phyloP scores from a whole-genome alignment of 2,888 invertebrate species.

The Conchocele bisecta region DNA sequence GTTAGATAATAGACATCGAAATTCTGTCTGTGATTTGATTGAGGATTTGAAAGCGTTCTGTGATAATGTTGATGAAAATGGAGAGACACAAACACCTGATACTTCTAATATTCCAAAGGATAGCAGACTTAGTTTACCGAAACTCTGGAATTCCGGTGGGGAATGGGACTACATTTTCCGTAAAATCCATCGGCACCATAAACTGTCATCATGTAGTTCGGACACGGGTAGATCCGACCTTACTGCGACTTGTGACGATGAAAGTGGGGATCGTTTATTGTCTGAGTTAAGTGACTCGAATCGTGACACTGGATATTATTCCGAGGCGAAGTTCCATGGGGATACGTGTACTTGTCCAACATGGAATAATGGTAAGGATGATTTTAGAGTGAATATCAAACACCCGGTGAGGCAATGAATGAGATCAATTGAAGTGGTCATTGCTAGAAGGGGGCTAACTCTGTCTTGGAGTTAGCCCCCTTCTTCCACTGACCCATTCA shows the following conservation, averaged over 20 bases:
- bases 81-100: conserved; percentile 24
- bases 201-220: conserved; percentile 48
- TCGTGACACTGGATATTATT: conserved; percentile 53
- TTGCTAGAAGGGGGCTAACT: too few species aligned
- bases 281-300: conserved; percentile 50
- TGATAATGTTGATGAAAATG: conserved; percentile 63
- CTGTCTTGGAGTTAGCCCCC: too few species aligned
- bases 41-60: conserved; percentile 75
- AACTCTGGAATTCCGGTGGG: conserved; percentile 72
- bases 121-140: conserved; percentile 43
- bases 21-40: conserved; percentile 75
- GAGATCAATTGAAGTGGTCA: too few species aligned
- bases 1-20: conserved; percentile 65
- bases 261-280: conserved; percentile 57
- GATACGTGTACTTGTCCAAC: conserved; percentile 17
- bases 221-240: conserved; percentile 53
- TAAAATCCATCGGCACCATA: conserved; percentile 69
- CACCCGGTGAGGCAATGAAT: too few species aligned
- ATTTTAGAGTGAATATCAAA: too few species aligned
- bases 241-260: conserved; percentile 55
- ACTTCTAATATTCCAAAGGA: conserved; percentile 24
- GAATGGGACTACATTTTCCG: conserved; percentile 75
- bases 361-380: background rate
- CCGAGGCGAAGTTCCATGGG: conserved; percentile 36
- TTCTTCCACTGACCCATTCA: too few species aligned